A percentile compares a stretch with the other conserved stretches of the same genome.
These are phyloP conservation scores for Parnassius mnemosyne DNA, from an alignment of 2,888 invertebrate genomes.

Conservation along the genomic window DNA sequence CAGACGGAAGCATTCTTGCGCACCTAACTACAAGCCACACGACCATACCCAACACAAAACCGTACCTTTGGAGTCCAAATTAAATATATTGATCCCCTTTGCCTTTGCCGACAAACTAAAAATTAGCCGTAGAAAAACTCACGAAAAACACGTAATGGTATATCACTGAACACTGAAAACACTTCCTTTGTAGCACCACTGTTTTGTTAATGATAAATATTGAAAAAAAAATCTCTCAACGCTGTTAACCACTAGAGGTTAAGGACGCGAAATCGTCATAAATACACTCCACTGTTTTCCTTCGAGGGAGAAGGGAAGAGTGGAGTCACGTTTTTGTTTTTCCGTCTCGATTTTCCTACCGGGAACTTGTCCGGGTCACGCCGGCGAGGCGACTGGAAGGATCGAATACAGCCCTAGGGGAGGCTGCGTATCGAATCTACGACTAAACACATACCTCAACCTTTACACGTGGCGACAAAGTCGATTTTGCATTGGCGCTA, in stretches of 20 bases:
- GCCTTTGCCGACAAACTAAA: constrained; percentile 60
- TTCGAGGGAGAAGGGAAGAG: constrained; percentile 65
- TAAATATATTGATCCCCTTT: constrained; percentile 40
- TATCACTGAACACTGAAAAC: constrained; percentile 38
- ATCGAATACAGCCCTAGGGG: constrained; percentile 77
- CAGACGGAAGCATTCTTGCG: constrained; percentile 61
- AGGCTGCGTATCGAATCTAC: constrained; percentile 71
- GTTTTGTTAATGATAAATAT: constrained; percentile 33
- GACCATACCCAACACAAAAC: constrained; percentile 74
- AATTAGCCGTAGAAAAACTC: constrained; percentile 26
- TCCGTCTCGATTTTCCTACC: constrained; percentile 43
- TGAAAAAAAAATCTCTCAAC: constrained; percentile 45
- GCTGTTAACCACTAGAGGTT: constrained; percentile 70
- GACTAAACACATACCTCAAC: constrained; percentile 39
- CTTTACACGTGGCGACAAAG: constrained; percentile 41
- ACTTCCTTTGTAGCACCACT: constrained; percentile 36
- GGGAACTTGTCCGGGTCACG: constrained; percentile 69
- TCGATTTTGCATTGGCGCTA: constrained; percentile 37
- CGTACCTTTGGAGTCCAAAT: constrained; percentile 54
- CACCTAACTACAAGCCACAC: constrained; percentile 66
- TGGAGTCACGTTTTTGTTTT: constrained; percentile 55
- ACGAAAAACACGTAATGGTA: constrained; percentile 27
- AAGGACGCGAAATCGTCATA: constrained; percentile 65
- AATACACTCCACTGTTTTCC: constrained; percentile 55
- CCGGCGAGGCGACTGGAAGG: constrained; percentile 76